phyloP scores from a whole-genome alignment of 2,113 vertebrate genomes.

The Daboia siamensis region DNA sequence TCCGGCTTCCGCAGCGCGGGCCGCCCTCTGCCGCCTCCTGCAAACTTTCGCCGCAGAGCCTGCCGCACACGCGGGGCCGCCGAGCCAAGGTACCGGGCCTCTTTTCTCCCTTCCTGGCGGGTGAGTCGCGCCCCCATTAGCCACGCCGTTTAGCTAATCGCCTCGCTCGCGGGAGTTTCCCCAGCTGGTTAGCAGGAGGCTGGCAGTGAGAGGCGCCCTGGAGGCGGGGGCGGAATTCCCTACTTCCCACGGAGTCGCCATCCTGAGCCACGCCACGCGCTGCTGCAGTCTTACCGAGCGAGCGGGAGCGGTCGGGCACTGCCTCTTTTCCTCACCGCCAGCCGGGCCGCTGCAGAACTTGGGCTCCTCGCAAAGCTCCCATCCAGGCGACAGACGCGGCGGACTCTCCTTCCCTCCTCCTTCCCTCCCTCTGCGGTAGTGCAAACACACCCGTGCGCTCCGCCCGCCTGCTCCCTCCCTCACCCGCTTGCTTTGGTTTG shows the following conservation, averaged over 20 bases:
- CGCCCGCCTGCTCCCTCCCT: slow-evolving; percentile 27
- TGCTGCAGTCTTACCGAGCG: slow-evolving; percentile 15
- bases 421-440: slow-evolving; percentile 46
- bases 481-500: slow-evolving; percentile 26
- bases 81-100: not conserved
- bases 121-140: too few species aligned
- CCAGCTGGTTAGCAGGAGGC: not conserved
- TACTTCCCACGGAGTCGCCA: not conserved
- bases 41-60: not conserved
- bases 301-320: not conserved
- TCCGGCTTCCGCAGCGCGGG: not conserved
- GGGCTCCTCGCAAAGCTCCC: not conserved
- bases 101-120: not conserved
- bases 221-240: not conserved
- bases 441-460: slow-evolving; percentile 20
- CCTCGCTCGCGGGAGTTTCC: not conserved
- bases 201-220: not conserved
- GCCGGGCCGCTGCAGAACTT: slow-evolving; percentile 17
- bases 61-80: slow-evolving; percentile 3
- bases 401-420: slow-evolving; percentile 9
- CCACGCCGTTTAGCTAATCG: not conserved
- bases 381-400: not conserved
- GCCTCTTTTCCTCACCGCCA: not conserved
- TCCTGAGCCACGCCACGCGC: not conserved
- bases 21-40: not conserved